Conservation (phyloP, 2,113 vertebrate genomes). For the Copsychus sechellarum region DNA sequence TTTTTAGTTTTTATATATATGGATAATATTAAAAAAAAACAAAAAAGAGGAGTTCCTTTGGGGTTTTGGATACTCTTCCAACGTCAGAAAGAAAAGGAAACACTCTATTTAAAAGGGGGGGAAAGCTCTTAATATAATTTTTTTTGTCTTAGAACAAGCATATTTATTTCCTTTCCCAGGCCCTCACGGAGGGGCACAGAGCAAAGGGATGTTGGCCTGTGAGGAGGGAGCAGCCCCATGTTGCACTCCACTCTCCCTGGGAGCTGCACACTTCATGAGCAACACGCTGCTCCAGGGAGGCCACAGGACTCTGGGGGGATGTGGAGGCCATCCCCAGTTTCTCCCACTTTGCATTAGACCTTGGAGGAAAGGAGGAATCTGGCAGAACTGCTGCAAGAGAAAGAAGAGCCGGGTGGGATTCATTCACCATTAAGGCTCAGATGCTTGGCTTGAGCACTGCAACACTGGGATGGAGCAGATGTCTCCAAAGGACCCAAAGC, state of each 20-base stretch:
- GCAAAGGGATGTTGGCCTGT: not conserved
- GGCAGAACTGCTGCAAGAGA: not conserved
- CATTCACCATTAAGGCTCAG: not conserved
- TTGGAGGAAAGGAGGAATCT: not conserved
- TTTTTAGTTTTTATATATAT: not conserved
- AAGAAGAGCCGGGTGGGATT: not conserved
- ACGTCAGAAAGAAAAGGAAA: not conserved
- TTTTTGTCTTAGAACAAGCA: not conserved
- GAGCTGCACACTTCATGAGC: not conserved
- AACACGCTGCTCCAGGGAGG: not conserved
- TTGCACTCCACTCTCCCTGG: not conserved
- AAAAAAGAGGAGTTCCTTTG: not conserved
- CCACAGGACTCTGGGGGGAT: not conserved
- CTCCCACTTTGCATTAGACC: not conserved
- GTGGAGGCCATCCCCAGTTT: not conserved
- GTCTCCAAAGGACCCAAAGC: not conserved
- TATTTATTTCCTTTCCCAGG: constrained; percentile 59
- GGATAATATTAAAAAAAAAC: not conserved
- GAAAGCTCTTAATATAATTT: constrained; percentile 42
- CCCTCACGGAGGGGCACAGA: not conserved
- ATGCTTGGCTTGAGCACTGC: not conserved
- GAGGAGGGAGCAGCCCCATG: not conserved
- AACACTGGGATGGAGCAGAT: not conserved
- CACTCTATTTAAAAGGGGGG: constrained; percentile 19
- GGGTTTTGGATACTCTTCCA: not conserved